Base-by-base conservation (phyloP, 1,140 invertebrate species). In the Adoxophyes honmai region DNA sequence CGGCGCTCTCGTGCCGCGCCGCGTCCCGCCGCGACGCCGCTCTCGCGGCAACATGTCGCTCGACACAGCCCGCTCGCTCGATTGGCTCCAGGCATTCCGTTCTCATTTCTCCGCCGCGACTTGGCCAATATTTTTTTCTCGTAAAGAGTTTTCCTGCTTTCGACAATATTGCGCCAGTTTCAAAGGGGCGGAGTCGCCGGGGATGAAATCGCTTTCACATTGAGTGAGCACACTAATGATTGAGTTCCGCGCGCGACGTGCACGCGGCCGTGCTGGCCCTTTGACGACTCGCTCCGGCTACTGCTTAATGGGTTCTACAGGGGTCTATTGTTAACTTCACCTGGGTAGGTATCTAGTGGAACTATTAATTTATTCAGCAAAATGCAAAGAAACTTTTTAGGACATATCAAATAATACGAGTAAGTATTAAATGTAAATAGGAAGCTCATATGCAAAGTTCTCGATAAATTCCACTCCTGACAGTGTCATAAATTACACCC, bases 141-240 rank as follows among this genome's bases (percentile, higher is more conserved):
- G 64, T 75, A 74, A 76, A 75, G 70, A 82, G 83, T 88, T 88
- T 88, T 86, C 82, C 85, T 75, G 73, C 74, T 80, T 84, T 81
- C 76, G 79, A 78, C 82, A 85, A 88, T 88, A 88, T 88, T 88
- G 85, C 78, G 73, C 64, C 73, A 73, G 73, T 88, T 81, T 82
- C 81, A 86, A 85, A 86, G 78, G 73, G 70, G 69, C 75, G 75
- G 75, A 73, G 66, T 73, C 70, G 74, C 75, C 64, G 66, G 70
- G 79, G 81, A 76, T 79, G 73, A 82, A 85, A 88, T 82, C 85
- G 76, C 77, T 88, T 88, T 86, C 82, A 74, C 75, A 82, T 86
- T 69, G 85, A 85, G 73, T 84, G 85, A 84, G 64, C 85, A 88
- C 82, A 82, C 85, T 88, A 88, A 88, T 86, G 85, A 88, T 86